These are phyloP conservation scores for Melanerpes aurifrons DNA, from an alignment of 2,113 vertebrate species.

Conservation along the genomic window DNA sequence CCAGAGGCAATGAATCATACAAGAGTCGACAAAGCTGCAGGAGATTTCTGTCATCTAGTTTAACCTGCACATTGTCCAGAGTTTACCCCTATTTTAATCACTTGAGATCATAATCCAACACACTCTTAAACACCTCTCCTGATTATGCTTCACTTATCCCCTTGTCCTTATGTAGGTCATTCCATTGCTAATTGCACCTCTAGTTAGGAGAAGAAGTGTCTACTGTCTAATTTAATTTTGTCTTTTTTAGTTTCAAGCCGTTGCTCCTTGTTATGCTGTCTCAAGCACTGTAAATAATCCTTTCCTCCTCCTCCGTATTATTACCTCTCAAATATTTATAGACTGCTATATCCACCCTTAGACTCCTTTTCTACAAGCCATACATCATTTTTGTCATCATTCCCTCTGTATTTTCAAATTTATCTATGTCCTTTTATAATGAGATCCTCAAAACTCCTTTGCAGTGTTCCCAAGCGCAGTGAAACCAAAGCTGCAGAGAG, in stretches of 20 bases:
- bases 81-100: constrained; percentile 56
- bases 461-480: background rate
- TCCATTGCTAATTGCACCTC: constrained; percentile 39
- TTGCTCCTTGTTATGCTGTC: constrained; percentile 76
- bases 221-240: constrained; percentile 59
- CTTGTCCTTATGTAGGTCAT: constrained; percentile 67
- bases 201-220: constrained; percentile 55
- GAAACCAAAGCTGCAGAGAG: background rate
- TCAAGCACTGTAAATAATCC: constrained; percentile 78
- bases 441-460: constrained; percentile 68
- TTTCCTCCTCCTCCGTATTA: constrained; percentile 77
- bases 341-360: constrained; percentile 76
- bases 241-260: constrained; percentile 69
- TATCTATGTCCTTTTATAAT: constrained; percentile 78
- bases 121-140: constrained; percentile 48
- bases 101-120: constrained; percentile 41
- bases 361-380: constrained; percentile 73
- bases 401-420: constrained; percentile 73
- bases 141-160: constrained; percentile 69
- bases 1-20: background rate
- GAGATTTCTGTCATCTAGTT: constrained; percentile 35
- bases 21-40: constrained; percentile 45
- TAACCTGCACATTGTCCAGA: constrained; percentile 53
- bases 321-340: constrained; percentile 84
- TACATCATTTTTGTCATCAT: constrained; percentile 79